phyloP scores from a whole-genome alignment of 2,888 invertebrate species.

The Drosophila emarginata region DNA sequence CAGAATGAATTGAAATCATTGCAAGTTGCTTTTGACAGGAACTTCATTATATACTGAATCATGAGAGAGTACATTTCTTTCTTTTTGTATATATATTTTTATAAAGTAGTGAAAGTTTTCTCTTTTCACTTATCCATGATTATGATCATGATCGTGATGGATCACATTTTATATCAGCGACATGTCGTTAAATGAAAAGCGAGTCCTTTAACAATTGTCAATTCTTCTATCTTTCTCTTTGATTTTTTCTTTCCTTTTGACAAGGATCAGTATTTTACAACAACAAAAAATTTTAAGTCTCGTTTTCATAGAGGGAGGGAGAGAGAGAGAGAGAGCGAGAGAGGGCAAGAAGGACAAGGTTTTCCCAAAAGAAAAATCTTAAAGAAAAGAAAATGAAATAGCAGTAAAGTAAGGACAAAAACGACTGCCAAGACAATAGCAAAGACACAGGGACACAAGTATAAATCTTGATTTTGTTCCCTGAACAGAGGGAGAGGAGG shows the following conservation, averaged over 20 bases:
- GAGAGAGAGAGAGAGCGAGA: constrained; percentile 11
- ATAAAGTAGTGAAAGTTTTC: constrained; percentile 35
- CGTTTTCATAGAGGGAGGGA: constrained; percentile 55
- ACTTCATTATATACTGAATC: not conserved
- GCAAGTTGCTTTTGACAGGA: not conserved
- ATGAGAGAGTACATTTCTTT: no score
- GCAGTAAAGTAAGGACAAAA: constrained; percentile 28
- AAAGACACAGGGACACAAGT: constrained; percentile 43
- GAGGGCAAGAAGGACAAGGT: constrained; percentile 11
- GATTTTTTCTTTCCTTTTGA: constrained; percentile 44
- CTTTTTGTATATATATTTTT: not conserved
- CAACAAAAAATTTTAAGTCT: constrained; percentile 66
- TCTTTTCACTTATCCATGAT: not conserved
- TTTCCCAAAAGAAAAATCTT: constrained; percentile 44
- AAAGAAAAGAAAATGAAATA: constrained; percentile 17
- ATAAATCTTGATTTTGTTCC: constrained; percentile 24
- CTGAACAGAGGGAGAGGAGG: constrained; percentile 15
- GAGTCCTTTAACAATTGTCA: constrained; percentile 40
- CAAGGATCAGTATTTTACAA: constrained; percentile 62
- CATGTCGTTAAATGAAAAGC: constrained; percentile 58
- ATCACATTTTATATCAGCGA: constrained; percentile 43
- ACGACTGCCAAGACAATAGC: constrained; percentile 28
- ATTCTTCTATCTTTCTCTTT: constrained; percentile 13
- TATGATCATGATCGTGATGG: constrained; percentile 41
- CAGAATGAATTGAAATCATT: not conserved